Percentiles rank a stretch among this genome's conserved stretches.
These are phyloP conservation scores for Andricus curvator DNA, from an alignment of 2,888 invertebrate species.

Conservation along the genomic window DNA sequence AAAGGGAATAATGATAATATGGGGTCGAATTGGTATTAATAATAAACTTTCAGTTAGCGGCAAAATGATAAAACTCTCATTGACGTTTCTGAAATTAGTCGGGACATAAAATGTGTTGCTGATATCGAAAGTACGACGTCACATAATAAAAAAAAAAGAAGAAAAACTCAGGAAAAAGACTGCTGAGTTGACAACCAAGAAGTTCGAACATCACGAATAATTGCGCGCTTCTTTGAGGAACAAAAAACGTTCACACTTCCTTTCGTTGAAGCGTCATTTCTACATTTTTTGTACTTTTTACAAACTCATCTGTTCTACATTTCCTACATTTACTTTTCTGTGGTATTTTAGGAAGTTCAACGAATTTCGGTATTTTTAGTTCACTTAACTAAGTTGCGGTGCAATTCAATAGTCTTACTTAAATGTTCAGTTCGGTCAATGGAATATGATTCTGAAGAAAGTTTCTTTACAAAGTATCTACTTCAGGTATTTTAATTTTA, in stretches of 20 bases:
- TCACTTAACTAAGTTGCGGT: background rate
- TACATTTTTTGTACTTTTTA: background rate
- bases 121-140: background rate
- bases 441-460: background rate
- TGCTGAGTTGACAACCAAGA: slow-evolving; percentile 25
- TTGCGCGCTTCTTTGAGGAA: slow-evolving; percentile 7
- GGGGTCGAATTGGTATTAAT: background rate
- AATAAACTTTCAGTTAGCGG: background rate
- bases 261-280: background rate
- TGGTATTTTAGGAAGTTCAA: background rate
- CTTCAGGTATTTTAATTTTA: too few relatives aligned
- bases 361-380: background rate
- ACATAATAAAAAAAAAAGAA: background rate
- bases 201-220: slow-evolving; percentile 21
- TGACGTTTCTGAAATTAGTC: background rate
- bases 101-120: slow-evolving; percentile 6
- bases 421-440: background rate
- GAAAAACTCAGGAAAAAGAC: background rate
- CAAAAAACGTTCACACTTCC: slow-evolving; percentile 26
- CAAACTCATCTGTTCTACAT: background rate
- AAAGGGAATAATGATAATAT: background rate
- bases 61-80: background rate
- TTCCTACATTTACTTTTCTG: background rate
- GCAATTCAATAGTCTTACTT: background rate
- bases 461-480: background rate